Evolutionary conservation across 1,140 invertebrate species (phyloP), one percentile per base, ranked within the genome.

Genomic region (Neotoxoptera formosana): DNA sequence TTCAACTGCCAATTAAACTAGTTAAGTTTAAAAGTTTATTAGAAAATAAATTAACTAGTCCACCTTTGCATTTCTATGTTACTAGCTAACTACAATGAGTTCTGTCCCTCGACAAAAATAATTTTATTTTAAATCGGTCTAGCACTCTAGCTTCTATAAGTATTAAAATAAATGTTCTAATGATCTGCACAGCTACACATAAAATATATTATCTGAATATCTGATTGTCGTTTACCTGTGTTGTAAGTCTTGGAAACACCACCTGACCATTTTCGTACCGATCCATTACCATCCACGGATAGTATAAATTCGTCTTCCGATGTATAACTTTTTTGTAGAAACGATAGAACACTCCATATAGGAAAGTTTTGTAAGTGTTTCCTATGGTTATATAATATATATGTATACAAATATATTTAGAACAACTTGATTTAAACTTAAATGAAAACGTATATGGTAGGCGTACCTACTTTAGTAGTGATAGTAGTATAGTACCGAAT

Each of bases 251-350:
- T 47, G 34, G 67, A 92, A n/a, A 36, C 14, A 41, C 48, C 53
- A 9, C 34, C 41, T 11, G 91, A 92, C 91, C 91, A 92, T 53
- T 92, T 92, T 17, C 91, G 91, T 36, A 92, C 81, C 1, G 47
- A 83, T 30, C 91, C 91, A 20, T 92, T 92, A 11, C 81, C 76
- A 30, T 92, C 91, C 0, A 92, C 91, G 8, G 91, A 92, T 20
- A 92, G 36, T 36, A 92, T 36, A 92, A 51, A 92, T 83, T 92
- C 91, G 17, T 92, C n/a, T 30, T 92, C 91, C 23, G 47, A 84
- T 84, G 67, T 41, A 84, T 53, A 83, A 92, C 21, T 84, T 81
- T 48, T 92, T 92, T 92, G 91, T 83, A 92, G 34, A 51, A 92
- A 92, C 23, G 91, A 83, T 14, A 84, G 34, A 41, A 92, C 53